phyloP scores from a whole-genome alignment of 2,113 vertebrate species.

The Cyanoramphus novaezelandiae region DNA sequence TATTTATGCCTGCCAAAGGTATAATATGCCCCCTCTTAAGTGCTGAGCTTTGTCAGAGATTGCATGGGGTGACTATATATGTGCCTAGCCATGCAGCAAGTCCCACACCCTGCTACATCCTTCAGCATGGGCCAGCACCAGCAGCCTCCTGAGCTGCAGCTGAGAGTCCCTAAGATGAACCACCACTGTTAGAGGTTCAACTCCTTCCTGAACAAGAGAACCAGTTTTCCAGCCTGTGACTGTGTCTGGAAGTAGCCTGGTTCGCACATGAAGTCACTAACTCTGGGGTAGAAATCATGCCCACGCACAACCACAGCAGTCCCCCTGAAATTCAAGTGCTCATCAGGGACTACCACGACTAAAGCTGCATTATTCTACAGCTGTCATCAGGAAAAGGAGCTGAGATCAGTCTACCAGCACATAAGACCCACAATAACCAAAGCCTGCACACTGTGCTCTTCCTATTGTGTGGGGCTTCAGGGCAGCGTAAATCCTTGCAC shows the following conservation, averaged over 20 bases:
- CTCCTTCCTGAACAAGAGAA: background rate
- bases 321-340: background rate
- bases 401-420: background rate
- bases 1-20: background rate
- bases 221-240: background rate
- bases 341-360: background rate
- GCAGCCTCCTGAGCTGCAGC: background rate
- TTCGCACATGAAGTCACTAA: background rate
- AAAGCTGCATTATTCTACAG: background rate
- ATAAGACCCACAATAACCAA: background rate
- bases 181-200: background rate
- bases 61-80: too few species aligned
- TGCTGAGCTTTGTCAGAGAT: background rate
- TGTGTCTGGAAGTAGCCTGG: background rate
- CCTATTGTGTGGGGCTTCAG: background rate
- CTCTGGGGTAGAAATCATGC: background rate
- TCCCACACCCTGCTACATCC: accelerated
- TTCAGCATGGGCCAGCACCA: background rate
- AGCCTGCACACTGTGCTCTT: background rate
- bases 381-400: background rate
- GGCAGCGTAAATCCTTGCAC: background rate
- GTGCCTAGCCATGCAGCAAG: accelerated
- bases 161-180: background rate
- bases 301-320: background rate
- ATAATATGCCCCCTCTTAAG: background rate